phyloP scores from a whole-genome alignment of 2,113 vertebrate genomes.

The Actenoides hombroni region DNA sequence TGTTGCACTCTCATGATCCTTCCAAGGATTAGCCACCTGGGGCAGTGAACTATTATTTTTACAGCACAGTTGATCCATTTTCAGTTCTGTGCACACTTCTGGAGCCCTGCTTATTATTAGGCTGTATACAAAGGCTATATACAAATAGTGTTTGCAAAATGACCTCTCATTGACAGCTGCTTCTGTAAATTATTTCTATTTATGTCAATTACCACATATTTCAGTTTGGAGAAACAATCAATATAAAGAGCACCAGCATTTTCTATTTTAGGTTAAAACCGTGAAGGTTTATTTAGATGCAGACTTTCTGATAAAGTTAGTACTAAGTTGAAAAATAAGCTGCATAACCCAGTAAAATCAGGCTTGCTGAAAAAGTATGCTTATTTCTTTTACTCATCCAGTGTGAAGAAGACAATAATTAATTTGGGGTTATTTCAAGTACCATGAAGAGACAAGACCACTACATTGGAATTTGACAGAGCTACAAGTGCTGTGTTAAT shows the following conservation, averaged over 20 bases:
- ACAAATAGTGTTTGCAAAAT: neutral
- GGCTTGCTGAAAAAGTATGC: neutral
- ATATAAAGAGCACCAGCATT: neutral
- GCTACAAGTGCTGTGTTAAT: neutral
- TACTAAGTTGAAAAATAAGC: neutral
- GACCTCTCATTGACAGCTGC: neutral
- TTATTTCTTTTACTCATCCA: neutral
- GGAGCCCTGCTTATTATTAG: neutral
- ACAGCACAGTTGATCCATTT: neutral
- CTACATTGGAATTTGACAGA: neutral
- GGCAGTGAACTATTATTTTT: neutral
- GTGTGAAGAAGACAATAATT: neutral
- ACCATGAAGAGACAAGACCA: neutral
- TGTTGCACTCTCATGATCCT: neutral
- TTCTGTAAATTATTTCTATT: neutral
- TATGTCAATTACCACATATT: neutral
- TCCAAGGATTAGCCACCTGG: neutral
- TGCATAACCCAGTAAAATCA: neutral
- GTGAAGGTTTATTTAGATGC: neutral
- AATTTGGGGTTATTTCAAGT: neutral
- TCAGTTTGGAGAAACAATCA: neutral
- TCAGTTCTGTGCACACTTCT: neutral
- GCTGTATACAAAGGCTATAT: neutral
- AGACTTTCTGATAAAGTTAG: neutral
- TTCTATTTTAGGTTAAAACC: neutral